Percentiles rank a stretch among this genome's conserved stretches.
These are phyloP conservation scores for Leptopilina clavipes DNA, from an alignment of 1,140 invertebrate species.

Conservation along the genomic window DNA sequence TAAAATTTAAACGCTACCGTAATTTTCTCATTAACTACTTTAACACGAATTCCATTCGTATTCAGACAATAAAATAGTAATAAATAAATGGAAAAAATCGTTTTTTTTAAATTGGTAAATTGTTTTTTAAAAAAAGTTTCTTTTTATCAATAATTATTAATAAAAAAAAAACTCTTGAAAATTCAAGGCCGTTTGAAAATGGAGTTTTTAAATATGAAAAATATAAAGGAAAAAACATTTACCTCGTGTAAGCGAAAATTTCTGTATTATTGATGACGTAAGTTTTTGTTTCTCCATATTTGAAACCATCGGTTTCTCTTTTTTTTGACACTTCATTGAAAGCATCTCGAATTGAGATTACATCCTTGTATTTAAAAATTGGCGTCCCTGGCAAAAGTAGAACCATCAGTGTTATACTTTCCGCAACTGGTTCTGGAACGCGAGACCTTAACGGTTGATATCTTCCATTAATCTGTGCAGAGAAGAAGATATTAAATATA, in stretches of 20 bases:
- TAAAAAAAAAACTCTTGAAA: neutral
- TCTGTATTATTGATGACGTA: constrained; percentile 72
- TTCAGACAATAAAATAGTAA: no score
- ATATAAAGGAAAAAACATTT: constrained; percentile 42
- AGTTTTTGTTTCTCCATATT: constrained; percentile 76
- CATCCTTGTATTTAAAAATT: constrained; percentile 78
- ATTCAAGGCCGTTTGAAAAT: neutral
- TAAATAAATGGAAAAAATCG: no score
- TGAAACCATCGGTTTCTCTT: constrained; percentile 72
- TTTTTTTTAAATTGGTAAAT: no score
- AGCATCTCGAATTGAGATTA: constrained; percentile 58
- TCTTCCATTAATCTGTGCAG: constrained; percentile 65
- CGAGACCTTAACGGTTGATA: constrained; percentile 53
- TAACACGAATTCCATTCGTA: neutral
- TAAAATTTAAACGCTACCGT: constrained; percentile 16
- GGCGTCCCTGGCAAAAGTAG: constrained; percentile 85
- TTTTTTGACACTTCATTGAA: constrained; percentile 60
- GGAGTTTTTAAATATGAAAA: neutral
- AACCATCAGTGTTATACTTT: constrained; percentile 78
- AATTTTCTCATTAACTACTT: neutral
- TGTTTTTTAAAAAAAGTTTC: no score
- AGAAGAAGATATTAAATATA: constrained; percentile 56
- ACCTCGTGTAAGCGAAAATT: constrained; percentile 80
- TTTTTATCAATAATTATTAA: neutral
- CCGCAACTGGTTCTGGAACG: constrained; percentile 72